phyloP scores from a whole-genome alignment of 1,140 invertebrate genomes.

The Macrocentrus cingulum region DNA sequence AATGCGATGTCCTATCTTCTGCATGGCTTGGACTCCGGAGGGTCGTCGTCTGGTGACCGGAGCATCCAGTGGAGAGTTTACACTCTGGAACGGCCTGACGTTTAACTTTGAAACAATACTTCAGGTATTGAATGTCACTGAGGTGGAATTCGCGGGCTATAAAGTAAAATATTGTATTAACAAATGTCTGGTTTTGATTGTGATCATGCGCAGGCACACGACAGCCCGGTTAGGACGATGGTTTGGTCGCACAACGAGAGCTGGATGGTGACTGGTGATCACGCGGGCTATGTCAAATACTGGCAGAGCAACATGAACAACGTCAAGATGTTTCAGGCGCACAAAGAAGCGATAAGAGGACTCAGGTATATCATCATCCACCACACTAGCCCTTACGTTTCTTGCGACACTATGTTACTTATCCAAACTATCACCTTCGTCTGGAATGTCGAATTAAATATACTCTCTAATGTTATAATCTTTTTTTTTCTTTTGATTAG shows the following conservation, averaged over 20 bases:
- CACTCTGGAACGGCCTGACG: conserved; percentile 98
- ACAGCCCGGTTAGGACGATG: conserved; percentile 96
- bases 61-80: conserved; percentile 98
- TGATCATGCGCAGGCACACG: conserved; percentile 82
- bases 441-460: conserved; percentile 10
- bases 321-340: conserved; percentile 99
- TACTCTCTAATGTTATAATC: conserved; percentile 8
- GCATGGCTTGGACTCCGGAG: conserved; percentile 98
- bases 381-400: conserved; percentile 57
- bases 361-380: conserved; percentile 79
- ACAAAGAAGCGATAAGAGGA: conserved; percentile 98
- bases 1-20: conserved; percentile 98
- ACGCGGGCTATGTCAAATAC: conserved; percentile 98
- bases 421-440: conserved; percentile 12
- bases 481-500: conserved; percentile 9
- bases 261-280: conserved; percentile 99
- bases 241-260: conserved; percentile 99
- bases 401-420: conserved; percentile 40
- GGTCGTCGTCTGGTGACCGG: conserved; percentile 96
- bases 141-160: not conserved
- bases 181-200: conserved; percentile 23
- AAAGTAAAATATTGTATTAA: too few relatives aligned
- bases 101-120: conserved; percentile 99
- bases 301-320: conserved; percentile 99
- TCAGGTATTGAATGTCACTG: conserved; percentile 69